phyloP scores from a whole-genome alignment of 2,888 invertebrate species.

The Oeneis ivallda region DNA sequence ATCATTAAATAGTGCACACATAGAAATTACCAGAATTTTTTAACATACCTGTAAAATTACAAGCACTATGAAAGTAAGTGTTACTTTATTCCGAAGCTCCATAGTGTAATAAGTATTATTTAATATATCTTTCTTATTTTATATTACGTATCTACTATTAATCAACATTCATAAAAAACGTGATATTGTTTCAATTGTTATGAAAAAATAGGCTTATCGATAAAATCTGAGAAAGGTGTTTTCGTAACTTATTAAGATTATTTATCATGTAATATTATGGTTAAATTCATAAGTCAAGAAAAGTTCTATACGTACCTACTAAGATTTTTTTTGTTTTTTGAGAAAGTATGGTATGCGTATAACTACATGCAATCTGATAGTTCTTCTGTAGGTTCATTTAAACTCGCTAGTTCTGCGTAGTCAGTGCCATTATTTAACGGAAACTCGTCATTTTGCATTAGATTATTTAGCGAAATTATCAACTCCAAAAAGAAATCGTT shows the following conservation, averaged over 20 bases:
- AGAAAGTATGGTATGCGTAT: not conserved
- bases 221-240: not conserved
- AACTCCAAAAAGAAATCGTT: slow-evolving; percentile 31
- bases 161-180: slow-evolving; percentile 16
- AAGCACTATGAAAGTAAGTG: slow-evolving; percentile 22
- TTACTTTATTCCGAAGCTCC: slow-evolving; percentile 30
- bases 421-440: not conserved
- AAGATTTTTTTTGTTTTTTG: not conserved
- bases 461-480: slow-evolving; percentile 27
- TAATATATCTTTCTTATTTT: slow-evolving; percentile 33
- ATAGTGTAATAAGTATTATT: slow-evolving; percentile 35
- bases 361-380: not conserved
- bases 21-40: not conserved
- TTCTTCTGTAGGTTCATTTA: not conserved
- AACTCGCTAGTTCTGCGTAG: not conserved
- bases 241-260: slow-evolving; percentile 5
- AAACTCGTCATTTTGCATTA: slow-evolving; percentile 23
- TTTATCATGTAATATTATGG: not conserved
- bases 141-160: slow-evolving; percentile 32
- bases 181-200: slow-evolving; percentile 21
- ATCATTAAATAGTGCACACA: not conserved
- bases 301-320: not conserved
- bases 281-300: not conserved
- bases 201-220: slow-evolving; percentile 10
- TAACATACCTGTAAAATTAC: slow-evolving; percentile 21